phyloP scores from a whole-genome alignment of 2,113 vertebrate genomes.

The Edolisoma coerulescens region DNA sequence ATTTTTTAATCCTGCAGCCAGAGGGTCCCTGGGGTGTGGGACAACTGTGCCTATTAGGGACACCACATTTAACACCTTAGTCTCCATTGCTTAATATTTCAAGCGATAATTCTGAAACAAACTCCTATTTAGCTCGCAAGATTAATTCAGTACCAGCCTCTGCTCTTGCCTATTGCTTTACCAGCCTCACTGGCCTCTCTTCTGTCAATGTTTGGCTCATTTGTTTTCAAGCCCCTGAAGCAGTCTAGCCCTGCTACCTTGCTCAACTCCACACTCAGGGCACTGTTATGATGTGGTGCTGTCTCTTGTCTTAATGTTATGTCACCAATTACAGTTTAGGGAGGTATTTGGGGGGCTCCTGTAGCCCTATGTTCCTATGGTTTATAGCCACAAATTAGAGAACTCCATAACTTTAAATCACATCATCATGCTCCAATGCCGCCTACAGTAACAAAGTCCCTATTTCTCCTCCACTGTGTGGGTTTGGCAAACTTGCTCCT shows the following conservation, averaged over 20 bases:
- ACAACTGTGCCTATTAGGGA: background rate
- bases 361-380: background rate
- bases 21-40: background rate
- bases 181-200: background rate
- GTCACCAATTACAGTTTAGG: background rate
- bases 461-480: background rate
- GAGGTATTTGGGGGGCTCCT: background rate
- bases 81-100: background rate
- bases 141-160: background rate
- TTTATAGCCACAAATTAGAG: background rate
- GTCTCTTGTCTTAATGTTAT: background rate
- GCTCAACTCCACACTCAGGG: background rate
- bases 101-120: background rate
- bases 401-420: background rate
- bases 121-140: background rate
- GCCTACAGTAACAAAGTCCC: background rate
- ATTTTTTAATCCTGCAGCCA: background rate
- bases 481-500: background rate
- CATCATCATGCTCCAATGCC: background rate
- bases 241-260: background rate
- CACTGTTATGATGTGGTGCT: background rate
- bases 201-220: background rate
- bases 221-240: background rate
- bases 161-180: background rate
- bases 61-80: background rate